Conservation (phyloP, 2,113 vertebrate species). For the Geococcyx californianus region DNA sequence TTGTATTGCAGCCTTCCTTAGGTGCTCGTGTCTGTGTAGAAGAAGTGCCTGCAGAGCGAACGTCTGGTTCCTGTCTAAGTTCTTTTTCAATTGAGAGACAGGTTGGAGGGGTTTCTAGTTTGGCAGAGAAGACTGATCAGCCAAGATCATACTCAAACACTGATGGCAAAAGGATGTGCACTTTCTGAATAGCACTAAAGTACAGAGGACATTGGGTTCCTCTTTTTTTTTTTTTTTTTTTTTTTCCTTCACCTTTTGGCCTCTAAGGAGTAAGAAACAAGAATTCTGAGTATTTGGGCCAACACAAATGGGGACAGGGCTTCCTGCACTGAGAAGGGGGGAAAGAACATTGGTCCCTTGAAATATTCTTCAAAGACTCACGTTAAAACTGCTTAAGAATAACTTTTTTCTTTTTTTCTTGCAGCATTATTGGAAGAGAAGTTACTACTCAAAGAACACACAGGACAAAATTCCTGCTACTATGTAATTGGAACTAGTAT, state of each 20-base stretch:
- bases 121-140: not conserved
- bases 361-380: not conserved
- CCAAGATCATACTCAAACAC: not conserved
- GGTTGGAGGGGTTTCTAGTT: slow-evolving; percentile 30
- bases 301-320: not conserved
- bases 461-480: slow-evolving; percentile 52
- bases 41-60: slow-evolving; percentile 16
- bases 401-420: not conserved
- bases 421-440: slow-evolving; percentile 35
- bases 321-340: not conserved
- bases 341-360: not conserved
- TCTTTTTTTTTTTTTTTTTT: not conserved
- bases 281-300: not conserved
- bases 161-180: not conserved
- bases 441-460: slow-evolving; percentile 37
- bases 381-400: not conserved
- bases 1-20: slow-evolving; percentile 58
- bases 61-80: slow-evolving; percentile 39
- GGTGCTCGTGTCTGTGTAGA: slow-evolving; percentile 47
- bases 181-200: not conserved
- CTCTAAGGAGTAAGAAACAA: not conserved
- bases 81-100: slow-evolving; percentile 49
- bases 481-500: slow-evolving; percentile 56
- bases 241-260: not conserved
- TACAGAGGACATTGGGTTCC: not conserved